Evolutionary conservation across 64 coral and sea anemone species (phyloP), one percentile per base, ranked within the genome.

Genomic region (Porites lutea): DNA sequence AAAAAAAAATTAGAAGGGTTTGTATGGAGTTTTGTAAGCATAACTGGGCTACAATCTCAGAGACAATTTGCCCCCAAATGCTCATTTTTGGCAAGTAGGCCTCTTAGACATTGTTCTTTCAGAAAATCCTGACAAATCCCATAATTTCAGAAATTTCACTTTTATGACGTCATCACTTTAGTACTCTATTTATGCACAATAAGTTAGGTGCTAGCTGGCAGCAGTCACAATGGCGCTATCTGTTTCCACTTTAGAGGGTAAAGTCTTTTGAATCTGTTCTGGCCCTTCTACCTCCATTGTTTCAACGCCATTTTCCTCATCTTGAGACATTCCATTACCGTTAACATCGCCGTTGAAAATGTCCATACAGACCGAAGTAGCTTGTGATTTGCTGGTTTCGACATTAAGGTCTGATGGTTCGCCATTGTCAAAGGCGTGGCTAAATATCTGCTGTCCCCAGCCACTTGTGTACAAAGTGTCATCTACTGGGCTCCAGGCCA

Each of bases 401-500:
- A 99, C 92, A 13, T 85, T 89, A 19, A 96, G 90, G 85, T 99
- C 87, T 43, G 97, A 96, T 0, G 91, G 90, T 48, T 89, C 73
- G 21, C 77, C 48, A 15, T 67, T 55, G 19, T 89, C 92, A 83
- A 92, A 93, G 20, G 79, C 72, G 37, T 94, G 89, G 37, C 66
- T 97, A 63, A 94, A 87, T 19, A 97, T 85, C 21, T 92, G 85
- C 6, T 70, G 80, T 49, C 93, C 97, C 97, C 97, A 99, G 2
- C 97, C 97, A 57, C 94, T 96, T 21, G 97, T 96, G 4, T 92
- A 75, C 13, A 99, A 79, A 15, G 94, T 92, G 63, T 96, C 97
- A 75, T 96, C 97, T 11, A 89, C 48, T 45, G 97, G 97, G 48
- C 94, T 99, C 97, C 97, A 99, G 12, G 97, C 95, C 73, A 99